Evolutionary conservation across 1,140 invertebrate genomes (phyloP).

Genomic region (Venustaconcha ellipsiformis): DNA sequence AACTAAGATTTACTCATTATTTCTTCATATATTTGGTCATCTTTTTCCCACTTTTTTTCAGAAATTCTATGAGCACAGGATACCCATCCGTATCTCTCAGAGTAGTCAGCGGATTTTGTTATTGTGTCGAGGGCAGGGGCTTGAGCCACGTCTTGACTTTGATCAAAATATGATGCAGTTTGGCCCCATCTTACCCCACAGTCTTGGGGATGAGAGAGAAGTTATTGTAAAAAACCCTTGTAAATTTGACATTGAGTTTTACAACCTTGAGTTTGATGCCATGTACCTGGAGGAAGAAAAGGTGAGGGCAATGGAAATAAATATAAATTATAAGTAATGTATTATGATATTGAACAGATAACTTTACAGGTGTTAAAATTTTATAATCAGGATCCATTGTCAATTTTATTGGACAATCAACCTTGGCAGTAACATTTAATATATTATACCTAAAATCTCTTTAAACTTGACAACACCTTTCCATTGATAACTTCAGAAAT

Average conservation of each 20-base stretch:
- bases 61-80: constrained; percentile 66
- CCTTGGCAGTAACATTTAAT: too few relatives aligned
- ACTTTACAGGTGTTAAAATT: too few relatives aligned
- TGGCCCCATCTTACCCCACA: constrained; percentile 68
- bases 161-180: constrained; percentile 65
- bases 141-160: constrained; percentile 66
- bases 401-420: too few relatives aligned
- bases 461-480: too few relatives aligned
- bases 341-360: too few relatives aligned
- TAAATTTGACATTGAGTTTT: constrained; percentile 68
- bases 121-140: constrained; percentile 64
- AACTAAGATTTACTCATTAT: too few relatives aligned
- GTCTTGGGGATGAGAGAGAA: constrained; percentile 66
- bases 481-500: too few relatives aligned
- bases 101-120: constrained; percentile 67
- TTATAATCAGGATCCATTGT: too few relatives aligned
- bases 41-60: constrained; percentile 36
- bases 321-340: too few relatives aligned
- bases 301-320: constrained; percentile 37
- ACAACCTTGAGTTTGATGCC: constrained; percentile 68
- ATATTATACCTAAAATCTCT: too few relatives aligned
- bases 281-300: constrained; percentile 69
- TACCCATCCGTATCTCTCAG: constrained; percentile 66
- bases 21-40: too few relatives aligned
- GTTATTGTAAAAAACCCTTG: constrained; percentile 67